Percentiles rank a stretch among this genome's conserved stretches.
These are phyloP conservation scores for Gonioctena quinquepunctata DNA, from an alignment of 1,140 invertebrate genomes.

Conservation along the genomic window DNA sequence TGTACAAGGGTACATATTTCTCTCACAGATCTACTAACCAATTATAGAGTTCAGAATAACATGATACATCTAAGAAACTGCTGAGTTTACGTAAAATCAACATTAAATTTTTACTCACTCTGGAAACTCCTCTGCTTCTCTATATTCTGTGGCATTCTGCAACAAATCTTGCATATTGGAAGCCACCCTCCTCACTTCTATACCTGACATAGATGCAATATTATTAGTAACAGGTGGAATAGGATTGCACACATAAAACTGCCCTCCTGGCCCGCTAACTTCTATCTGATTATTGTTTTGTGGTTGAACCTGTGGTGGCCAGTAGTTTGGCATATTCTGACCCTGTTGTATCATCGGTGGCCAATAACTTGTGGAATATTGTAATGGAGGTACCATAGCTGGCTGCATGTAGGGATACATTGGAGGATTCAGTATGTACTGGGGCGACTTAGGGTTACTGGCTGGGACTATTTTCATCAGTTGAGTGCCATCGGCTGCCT, in stretches of 20 bases:
- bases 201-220: conserved; percentile 36
- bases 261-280: conserved; percentile 36
- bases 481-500: conserved; percentile 26
- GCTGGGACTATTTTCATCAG: conserved; percentile 28
- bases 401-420: conserved; percentile 33
- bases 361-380: background rate
- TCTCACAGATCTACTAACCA: too few relatives aligned
- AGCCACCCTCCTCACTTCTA: conserved; percentile 37
- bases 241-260: conserved; percentile 51
- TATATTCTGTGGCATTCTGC: background rate
- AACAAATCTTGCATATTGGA: conserved; percentile 35
- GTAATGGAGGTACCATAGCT: background rate
- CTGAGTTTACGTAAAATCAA: too few relatives aligned
- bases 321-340: conserved; percentile 4
- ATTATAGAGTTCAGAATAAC: too few relatives aligned
- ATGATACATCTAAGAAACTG: too few relatives aligned
- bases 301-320: conserved; percentile 6
- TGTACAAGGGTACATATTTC: too few relatives aligned
- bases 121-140: background rate
- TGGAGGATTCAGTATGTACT: conserved; percentile 39
- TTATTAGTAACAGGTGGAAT: conserved; percentile 32
- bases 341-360: background rate
- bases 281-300: conserved; percentile 26
- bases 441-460: conserved; percentile 15
- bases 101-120: too few relatives aligned